phyloP scores from a whole-genome alignment of 2,888 invertebrate species.

The Drosophila merina region DNA sequence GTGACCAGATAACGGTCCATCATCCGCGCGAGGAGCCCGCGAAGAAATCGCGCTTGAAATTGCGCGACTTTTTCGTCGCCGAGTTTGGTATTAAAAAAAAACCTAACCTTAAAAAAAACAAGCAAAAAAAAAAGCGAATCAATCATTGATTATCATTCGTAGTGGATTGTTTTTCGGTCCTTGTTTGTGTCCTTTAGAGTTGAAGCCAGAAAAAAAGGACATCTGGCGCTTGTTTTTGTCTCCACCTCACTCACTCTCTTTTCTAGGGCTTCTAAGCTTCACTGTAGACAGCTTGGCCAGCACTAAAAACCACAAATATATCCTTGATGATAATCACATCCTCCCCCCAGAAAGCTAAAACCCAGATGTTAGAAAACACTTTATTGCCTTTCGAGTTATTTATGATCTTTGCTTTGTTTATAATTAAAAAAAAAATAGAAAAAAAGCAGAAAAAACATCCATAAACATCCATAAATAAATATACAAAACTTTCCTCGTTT shows the following conservation, averaged over 20 bases:
- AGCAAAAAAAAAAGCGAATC: not conserved
- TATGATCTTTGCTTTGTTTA: not conserved
- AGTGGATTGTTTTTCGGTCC: not conserved
- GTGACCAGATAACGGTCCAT: conserved; percentile 85
- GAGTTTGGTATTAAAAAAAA: conserved; percentile 88
- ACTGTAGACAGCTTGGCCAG: not conserved
- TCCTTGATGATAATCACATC: not conserved
- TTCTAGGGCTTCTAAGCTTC: no score
- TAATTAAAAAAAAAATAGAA: not conserved
- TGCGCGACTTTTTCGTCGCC: conserved; percentile 93
- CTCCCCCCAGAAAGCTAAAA: not conserved
- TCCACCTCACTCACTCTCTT: not conserved
- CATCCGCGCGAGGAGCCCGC: conserved; percentile 88
- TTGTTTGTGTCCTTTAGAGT: not conserved
- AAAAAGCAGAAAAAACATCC: not conserved
- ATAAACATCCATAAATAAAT: no score
- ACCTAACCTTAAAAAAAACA: not conserved
- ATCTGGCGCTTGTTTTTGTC: not conserved
- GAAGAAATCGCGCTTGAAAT: conserved; percentile 91
- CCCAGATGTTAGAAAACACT: no score
- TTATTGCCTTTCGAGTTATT: conserved; percentile 4
- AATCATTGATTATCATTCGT: not conserved
- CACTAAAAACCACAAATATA: not conserved
- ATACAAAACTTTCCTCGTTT: no score
- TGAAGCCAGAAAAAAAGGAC: not conserved